phyloP scores from a whole-genome alignment of 2,113 vertebrate species.

The Microtus ochrogaster region DNA sequence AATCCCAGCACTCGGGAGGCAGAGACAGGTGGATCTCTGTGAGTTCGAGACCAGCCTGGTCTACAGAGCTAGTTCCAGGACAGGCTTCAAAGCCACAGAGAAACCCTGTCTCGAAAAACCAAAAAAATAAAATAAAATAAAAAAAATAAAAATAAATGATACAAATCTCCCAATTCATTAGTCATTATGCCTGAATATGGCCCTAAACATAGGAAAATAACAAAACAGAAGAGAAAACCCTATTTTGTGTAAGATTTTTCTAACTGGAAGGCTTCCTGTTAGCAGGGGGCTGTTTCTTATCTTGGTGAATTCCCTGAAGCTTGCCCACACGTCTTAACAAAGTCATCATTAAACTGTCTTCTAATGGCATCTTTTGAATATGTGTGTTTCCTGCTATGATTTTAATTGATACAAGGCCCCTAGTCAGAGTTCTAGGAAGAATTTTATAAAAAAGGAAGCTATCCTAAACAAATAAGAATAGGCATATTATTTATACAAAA shows the following conservation, averaged over 20 bases:
- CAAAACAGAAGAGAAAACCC: neutral
- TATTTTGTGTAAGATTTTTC: neutral
- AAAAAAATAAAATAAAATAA: too few relatives aligned
- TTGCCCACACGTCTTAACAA: neutral
- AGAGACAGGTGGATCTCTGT: too few relatives aligned
- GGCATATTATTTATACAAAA: neutral
- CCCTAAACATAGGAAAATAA: neutral
- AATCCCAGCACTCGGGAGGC: too few relatives aligned
- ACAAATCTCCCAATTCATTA: neutral
- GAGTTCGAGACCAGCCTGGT: too few relatives aligned
- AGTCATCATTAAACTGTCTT: neutral
- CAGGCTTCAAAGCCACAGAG: too few relatives aligned
- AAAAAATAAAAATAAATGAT: too few relatives aligned
- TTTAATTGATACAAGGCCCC: neutral
- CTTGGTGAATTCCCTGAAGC: neutral
- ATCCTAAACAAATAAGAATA: neutral
- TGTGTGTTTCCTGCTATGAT: neutral
- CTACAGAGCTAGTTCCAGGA: too few relatives aligned
- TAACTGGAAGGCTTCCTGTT: neutral
- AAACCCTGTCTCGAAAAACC: too few relatives aligned
- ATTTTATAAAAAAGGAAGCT: neutral
- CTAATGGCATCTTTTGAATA: neutral
- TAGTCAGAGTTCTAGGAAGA: neutral
- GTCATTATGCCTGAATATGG: neutral
- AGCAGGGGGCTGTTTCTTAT: neutral